Evolutionary conservation across 2,113 vertebrate genomes (phyloP).

Genomic region (Tretioscincus oriximinensis): DNA sequence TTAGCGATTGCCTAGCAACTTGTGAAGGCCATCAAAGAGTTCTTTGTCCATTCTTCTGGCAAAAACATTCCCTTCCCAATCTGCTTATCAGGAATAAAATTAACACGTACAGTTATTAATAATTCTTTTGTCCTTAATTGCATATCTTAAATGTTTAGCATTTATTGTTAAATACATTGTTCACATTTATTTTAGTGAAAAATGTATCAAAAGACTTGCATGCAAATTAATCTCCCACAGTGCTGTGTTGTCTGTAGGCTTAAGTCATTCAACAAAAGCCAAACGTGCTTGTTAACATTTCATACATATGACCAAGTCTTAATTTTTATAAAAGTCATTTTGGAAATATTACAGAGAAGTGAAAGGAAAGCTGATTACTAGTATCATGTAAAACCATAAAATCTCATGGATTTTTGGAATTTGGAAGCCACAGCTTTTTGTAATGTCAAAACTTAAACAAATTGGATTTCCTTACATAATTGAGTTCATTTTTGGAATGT

Average conservation of each 20-base stretch:
- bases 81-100: conserved; percentile 76
- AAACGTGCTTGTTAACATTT: conserved; percentile 20
- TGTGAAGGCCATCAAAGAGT: conserved; percentile 78
- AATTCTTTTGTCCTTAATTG: conserved; percentile 41
- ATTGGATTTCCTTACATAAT: background rate
- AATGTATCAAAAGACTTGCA: conserved; percentile 15
- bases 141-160: conserved; percentile 30
- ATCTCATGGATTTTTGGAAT: background rate
- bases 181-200: conserved; percentile 24
- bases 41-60: conserved; percentile 81
- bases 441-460: background rate
- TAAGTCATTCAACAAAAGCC: conserved; percentile 28
- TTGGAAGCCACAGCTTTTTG: background rate
- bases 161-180: background rate
- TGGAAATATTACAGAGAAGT: background rate
- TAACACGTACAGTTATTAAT: conserved; percentile 62
- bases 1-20: conserved; percentile 88
- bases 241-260: conserved; percentile 26
- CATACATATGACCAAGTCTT: background rate
- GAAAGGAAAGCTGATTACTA: background rate
- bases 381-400: background rate
- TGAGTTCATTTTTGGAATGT: too few relatives aligned
- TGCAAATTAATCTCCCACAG: background rate
- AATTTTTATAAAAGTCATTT: background rate
- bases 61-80: conserved; percentile 72